Evolutionary conservation across 1,140 invertebrate genomes (phyloP), one percentile per base, ranked within the genome.

Genomic region (Metopolophium dirhodum): DNA sequence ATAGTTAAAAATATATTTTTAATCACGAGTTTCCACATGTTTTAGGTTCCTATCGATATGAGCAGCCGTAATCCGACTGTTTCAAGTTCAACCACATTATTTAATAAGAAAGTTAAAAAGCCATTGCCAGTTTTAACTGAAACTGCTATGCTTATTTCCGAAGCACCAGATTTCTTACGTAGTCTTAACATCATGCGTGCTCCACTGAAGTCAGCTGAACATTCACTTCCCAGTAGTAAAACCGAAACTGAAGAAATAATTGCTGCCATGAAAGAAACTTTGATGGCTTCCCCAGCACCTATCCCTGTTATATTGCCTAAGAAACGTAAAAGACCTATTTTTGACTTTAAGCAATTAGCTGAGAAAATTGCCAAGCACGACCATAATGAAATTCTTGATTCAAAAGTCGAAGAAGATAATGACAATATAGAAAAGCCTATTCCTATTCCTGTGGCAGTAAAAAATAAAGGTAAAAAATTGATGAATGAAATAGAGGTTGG

Each of bases 241-340:
- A 91, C 90, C 26, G 94, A 94, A 93, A 94, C 94, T 47, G 89
- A 90, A 87, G 90, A 93, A 88, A 93, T 94, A 82, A 83, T 94
- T 30, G 93, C 94, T 82, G 93, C 94, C 49, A 94, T 94, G 94
- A 94, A 90, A 90, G 90, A 91, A 94, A 93, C 94, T 37, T 83
- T 94, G 35, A 87, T 91, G 54, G 94, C 82, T 88, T 61, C 94
- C 23, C 83, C 88, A 35, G 94, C 91, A 83, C 82, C 93, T 0
- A 85, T 37, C 14, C 82, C 91, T 37, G 49, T 93, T 54, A 30
- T 93, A 22, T 83, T 93, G 54, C 91, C 91, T 22, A 93, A 93
- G n/a, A 93, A 93, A 86, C 68, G 91, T 2, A 93, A 93, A 93
- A 85, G 91, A 54, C 49, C 49, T 41, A 49, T 54, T 22, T 93